Conservation (phyloP, 2,888 invertebrate genomes). For the Torymus tubicola region DNA sequence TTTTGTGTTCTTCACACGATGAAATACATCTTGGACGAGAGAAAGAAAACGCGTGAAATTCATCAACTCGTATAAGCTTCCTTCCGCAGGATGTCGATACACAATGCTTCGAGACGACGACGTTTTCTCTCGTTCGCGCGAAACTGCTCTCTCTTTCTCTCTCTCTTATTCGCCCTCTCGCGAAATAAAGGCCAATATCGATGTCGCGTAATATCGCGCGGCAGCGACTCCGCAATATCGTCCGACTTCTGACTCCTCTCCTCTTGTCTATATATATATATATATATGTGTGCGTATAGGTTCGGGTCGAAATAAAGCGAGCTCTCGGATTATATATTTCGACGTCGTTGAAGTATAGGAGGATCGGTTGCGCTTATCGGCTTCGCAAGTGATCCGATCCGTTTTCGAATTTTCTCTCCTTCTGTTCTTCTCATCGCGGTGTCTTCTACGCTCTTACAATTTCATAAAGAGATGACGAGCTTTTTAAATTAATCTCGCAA, state of each 20-base stretch:
- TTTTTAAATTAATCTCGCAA: no score
- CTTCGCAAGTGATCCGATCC: neutral
- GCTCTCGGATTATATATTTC: conserved; percentile 1
- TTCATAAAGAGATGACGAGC: no score
- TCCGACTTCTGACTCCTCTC: conserved; percentile 17
- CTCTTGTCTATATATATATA: neutral
- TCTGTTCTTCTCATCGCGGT: neutral
- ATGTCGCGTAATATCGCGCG: conserved; percentile 26
- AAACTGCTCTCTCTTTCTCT: conserved; percentile 3
- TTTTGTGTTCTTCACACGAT: no score
- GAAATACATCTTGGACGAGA: neutral
- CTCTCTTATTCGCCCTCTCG: neutral
- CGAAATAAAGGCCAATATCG: conserved; percentile 32
- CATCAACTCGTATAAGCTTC: conserved; percentile 35
- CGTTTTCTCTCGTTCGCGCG: neutral
- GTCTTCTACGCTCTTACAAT: no score
- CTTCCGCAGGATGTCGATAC: conserved; percentile 4
- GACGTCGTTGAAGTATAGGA: no score
- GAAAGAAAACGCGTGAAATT: conserved; percentile 33
- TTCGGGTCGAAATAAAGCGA: neutral
- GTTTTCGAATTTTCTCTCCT: neutral
- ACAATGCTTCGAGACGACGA: neutral
- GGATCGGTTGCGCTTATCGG: neutral
- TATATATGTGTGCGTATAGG: neutral
- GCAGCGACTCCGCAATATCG: conserved; percentile 29